Evolutionary conservation across 2,888 invertebrate genomes (phyloP), one percentile per base, ranked within the genome.

Genomic region (Chouioia cunea): DNA sequence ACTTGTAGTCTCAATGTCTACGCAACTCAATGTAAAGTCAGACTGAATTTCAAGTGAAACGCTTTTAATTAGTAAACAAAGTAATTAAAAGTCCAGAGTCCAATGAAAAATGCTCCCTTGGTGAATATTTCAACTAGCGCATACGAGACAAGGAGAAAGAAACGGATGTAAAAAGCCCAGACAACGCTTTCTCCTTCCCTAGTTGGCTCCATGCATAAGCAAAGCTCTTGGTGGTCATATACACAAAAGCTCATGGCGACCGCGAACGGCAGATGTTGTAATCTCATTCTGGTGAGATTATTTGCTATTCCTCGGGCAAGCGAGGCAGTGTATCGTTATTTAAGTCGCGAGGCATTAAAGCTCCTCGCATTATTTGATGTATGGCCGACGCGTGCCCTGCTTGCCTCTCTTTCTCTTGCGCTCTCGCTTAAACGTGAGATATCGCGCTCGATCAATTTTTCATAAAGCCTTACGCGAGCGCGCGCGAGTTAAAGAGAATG

Each of bases 371-470:
- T 75, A 77, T 82, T 81, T 85, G 85, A 85, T 85, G 81, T 84
- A 85, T 82, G 81, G 80, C 77, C 78, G 76, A 82, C 83, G 82
- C 85, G 85, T 85, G 85, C 82, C 81, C 78, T 78, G 83, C 77
- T 83, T 82, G 79, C 6, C 10, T 12, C 36, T 6, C 79, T 78
- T 80, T 46, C 22, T 14, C 10, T 22, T 18, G 12, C 18, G 22
- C 50, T 27, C 36, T 16, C 57, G 43, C 65, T 79, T 84, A 85
- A 85, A 84, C 81, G 81, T 85, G 82, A 85, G 82, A 85, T 85
- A 78, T 77, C 77, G 83, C 79, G 80, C 75, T 76, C 76, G 77
- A 77, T 78, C 77, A 78, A 78, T 78, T 77, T 85, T 85, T 85
- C 83, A 84, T 83, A 80, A 79, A 78, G 74, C 77, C 71, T 73